Evolutionary conservation across 2,797 vertebrate genomes (phyloP), one percentile per base, ranked within the genome.

Genomic region (Thunnus albacares): DNA sequence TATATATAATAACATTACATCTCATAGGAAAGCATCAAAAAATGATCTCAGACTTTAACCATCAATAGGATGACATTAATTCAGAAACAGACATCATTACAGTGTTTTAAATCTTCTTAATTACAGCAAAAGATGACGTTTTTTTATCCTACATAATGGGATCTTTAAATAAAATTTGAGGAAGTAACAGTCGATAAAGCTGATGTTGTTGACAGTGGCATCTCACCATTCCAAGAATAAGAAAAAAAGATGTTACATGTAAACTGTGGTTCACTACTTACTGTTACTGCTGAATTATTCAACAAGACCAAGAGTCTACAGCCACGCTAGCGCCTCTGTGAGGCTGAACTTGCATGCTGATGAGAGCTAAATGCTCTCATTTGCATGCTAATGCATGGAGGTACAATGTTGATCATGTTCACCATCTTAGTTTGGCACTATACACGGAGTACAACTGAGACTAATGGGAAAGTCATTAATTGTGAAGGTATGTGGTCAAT

Each of bases 131-230:
- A 24, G 12, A 22, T 24, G 6, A 20, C 4, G 11, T 35, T 12
- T 3, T 59, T n/a, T 20, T 11, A n/a, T 17, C 18, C 3, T 12
- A 60, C 5, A 10, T 35, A 49, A 33, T 17, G 8, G 18, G 3
- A 51, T n/a, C 45, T n/a, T n/a, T 9, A 24, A 55, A 26, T 55
- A 55, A 38, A 26, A 38, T 38, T 6, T 35, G 6, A 38, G 14
- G 13, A 22, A 38, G 49, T 13, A 33, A 64, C 70, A 74, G 65
- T 9, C 24, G 75, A 61, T 57, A 61, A 69, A 20, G 78, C 56
- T 71, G 28, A 73, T 63, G 26, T 38, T 38, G 26, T 28, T 38
- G 28, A 20, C 28, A 28, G 0, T 14, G 2, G 10, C 53, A 28
- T 43, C 24, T 51, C 61, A 53, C 6, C 12, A 56, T 12, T 68